Evolutionary conservation across 2,113 vertebrate genomes (phyloP).

Genomic region (Uropsilus gracilis): DNA sequence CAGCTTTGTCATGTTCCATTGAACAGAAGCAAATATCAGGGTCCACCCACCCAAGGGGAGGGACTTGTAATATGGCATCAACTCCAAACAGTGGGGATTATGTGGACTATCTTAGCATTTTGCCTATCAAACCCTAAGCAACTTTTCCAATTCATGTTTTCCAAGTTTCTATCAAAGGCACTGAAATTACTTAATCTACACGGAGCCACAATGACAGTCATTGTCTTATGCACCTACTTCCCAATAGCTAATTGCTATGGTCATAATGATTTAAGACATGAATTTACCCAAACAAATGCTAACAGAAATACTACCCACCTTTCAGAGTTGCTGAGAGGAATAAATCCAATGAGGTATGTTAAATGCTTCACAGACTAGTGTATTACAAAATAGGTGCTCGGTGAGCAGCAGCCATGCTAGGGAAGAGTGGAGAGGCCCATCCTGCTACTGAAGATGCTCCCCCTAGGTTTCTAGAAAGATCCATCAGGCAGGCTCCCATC

Average conservation of each 20-base stretch:
- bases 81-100: neutral
- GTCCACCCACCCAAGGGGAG: neutral
- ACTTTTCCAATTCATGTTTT: constrained; percentile 33
- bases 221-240: neutral
- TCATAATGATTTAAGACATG: neutral
- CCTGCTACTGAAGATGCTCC: neutral
- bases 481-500: neutral
- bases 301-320: neutral
- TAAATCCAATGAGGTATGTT: neutral
- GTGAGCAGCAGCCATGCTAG: neutral
- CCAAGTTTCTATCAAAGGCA: neutral
- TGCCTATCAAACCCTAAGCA: neutral
- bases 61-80: neutral
- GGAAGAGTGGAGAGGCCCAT: neutral
- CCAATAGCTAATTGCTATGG: neutral
- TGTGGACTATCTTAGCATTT: neutral
- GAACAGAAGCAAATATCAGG: neutral
- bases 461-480: neutral
- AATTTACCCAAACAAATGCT: constrained; percentile 7
- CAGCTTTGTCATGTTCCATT: neutral
- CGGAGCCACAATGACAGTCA: neutral
- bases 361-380: neutral
- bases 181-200: constrained; percentile 19
- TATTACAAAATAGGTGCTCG: neutral
- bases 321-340: neutral